Conservation (phyloP, 2,888 invertebrate genomes). For the Aphidoletes aphidimyza region DNA sequence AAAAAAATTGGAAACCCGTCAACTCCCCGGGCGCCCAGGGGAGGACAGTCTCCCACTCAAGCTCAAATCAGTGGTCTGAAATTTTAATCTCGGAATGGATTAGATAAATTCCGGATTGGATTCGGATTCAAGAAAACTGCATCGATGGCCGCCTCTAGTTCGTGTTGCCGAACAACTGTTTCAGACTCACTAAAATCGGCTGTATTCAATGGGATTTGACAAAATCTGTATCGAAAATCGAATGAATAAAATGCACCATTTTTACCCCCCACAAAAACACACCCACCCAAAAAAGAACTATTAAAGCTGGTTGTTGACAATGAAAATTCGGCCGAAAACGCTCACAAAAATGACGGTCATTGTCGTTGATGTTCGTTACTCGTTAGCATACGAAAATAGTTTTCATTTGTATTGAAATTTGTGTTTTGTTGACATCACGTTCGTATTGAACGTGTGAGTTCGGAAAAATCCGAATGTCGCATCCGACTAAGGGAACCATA, state of each 20-base stretch:
- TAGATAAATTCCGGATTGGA: too few species aligned
- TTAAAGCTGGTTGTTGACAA: slow-evolving; percentile 41
- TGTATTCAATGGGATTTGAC: neutral
- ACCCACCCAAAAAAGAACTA: too few species aligned
- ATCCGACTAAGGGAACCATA: neutral
- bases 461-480: neutral
- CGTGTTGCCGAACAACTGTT: too few species aligned
- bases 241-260: slow-evolving; percentile 11
- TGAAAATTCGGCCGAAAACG: slow-evolving; percentile 34
- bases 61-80: too few species aligned
- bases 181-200: too few species aligned
- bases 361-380: neutral
- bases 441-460: neutral
- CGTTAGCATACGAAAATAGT: neutral
- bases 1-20: too few species aligned
- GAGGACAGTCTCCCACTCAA: too few species aligned
- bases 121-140: too few species aligned
- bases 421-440: neutral
- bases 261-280: too few species aligned
- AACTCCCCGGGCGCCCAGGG: too few species aligned
- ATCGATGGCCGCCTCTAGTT: too few species aligned
- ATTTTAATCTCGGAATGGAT: too few species aligned
- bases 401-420: neutral
- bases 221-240: neutral
- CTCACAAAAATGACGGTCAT: slow-evolving; percentile 24